Conservation (phyloP, 1,140 invertebrate species). For the Lepidotrigona ventralis region DNA sequence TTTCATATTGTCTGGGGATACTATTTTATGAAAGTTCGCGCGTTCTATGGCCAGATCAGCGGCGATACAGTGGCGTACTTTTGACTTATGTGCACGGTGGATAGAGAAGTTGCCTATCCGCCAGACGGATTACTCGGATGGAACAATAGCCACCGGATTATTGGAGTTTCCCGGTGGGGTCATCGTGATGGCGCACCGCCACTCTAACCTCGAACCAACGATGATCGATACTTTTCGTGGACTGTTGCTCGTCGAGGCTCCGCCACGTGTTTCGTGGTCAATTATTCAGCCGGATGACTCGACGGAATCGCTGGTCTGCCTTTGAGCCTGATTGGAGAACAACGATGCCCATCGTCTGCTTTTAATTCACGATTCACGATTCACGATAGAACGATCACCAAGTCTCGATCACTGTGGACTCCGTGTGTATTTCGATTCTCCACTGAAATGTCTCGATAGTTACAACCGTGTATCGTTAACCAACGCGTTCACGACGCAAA, state of each 20-base stretch:
- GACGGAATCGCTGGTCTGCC: not conserved
- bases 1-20: constrained; percentile 57
- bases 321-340: constrained; percentile 47
- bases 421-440: constrained; percentile 7
- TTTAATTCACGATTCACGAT: constrained; percentile 49
- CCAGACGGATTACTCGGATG: constrained; percentile 37
- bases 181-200: constrained; percentile 49
- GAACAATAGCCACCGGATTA: constrained; percentile 52
- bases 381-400: constrained; percentile 33
- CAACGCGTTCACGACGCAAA: not conserved
- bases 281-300: not conserved
- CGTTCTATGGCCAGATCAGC: constrained; percentile 27
- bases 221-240: constrained; percentile 59
- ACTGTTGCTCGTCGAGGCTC: not conserved
- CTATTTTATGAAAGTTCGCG: constrained; percentile 54
- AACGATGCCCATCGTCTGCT: constrained; percentile 57
- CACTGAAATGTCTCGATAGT: not conserved
- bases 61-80: constrained; percentile 11
- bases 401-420: not conserved
- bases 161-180: constrained; percentile 37
- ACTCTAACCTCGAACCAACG: constrained; percentile 48
- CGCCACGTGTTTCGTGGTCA: constrained; percentile 15
- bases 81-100: constrained; percentile 16
- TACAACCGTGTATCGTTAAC: not conserved
- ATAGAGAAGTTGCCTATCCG: constrained; percentile 23